These are phyloP conservation scores for Gymnosoma rotundatum DNA, from an alignment of 2,888 invertebrate species.

Conservation along the genomic window DNA sequence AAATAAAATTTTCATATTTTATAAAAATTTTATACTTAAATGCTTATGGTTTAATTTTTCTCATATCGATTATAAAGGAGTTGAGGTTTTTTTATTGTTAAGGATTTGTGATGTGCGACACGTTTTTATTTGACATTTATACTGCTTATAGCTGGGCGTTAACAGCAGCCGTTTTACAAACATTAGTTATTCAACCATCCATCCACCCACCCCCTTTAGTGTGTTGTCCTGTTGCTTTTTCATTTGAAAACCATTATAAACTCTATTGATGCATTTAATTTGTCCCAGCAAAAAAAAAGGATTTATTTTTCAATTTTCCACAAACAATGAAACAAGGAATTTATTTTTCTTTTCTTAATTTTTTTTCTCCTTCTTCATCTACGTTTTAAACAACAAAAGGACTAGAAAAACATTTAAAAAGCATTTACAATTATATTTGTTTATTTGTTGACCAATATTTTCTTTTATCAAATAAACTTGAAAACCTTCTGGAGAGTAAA, in stretches of 20 bases:
- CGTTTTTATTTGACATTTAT: constrained; percentile 61
- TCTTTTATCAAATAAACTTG: constrained; percentile 62
- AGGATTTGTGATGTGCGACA: constrained; percentile 39
- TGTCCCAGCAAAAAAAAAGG: constrained; percentile 51
- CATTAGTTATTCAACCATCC: neutral
- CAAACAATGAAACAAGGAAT: constrained; percentile 10
- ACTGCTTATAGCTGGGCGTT: constrained; percentile 2
- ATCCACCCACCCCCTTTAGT: constrained; percentile 2
- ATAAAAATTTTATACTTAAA: neutral
- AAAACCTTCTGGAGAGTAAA: constrained; percentile 44
- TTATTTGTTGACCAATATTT: constrained; percentile 64
- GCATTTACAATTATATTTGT: constrained; percentile 46
- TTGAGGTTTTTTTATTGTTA: constrained; percentile 46
- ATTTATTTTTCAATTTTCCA: constrained; percentile 58
- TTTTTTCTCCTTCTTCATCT: too few species aligned
- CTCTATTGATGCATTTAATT: constrained; percentile 58
- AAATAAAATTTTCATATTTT: constrained; percentile 35
- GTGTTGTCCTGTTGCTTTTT: constrained; percentile 3
- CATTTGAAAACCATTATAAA: constrained; percentile 28
- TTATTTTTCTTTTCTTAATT: neutral
- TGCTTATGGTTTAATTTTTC: constrained; percentile 24
- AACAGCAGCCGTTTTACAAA: constrained; percentile 18
- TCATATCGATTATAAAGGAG: constrained; percentile 55
- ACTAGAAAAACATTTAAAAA: constrained; percentile 61
- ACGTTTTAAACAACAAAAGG: constrained; percentile 18